Percentiles rank a stretch among this genome's conserved stretches.
Conservation (phyloP, 1,140 invertebrate species). For the Metopolophium dirhodum region DNA sequence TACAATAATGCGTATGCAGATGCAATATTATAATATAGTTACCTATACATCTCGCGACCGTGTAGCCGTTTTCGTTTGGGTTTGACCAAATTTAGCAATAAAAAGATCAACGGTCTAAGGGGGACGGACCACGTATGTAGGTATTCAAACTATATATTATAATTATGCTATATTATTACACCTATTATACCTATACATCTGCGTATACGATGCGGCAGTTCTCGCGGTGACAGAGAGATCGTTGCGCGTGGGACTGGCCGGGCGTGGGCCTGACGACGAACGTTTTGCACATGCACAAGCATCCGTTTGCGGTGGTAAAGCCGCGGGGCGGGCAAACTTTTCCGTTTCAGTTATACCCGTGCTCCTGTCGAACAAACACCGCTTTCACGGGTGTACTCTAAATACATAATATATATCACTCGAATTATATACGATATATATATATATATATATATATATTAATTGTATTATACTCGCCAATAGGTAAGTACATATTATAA, state of each 20-base stretch:
- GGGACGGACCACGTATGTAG: not conserved
- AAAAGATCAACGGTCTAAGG: not conserved
- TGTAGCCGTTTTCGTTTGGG: not conserved
- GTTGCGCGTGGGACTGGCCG: constrained; percentile 38
- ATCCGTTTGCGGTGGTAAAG: not conserved
- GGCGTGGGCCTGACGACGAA: constrained; percentile 39
- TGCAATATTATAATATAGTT: not conserved
- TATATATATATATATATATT: too few species aligned
- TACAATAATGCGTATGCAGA: not conserved
- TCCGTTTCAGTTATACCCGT: constrained; percentile 40
- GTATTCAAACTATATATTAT: not conserved
- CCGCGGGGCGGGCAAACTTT: not conserved
- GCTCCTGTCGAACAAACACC: constrained; percentile 24
- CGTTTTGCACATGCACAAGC: constrained; percentile 27
- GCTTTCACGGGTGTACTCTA: not conserved
- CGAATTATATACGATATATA: not conserved
- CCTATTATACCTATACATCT: not conserved
- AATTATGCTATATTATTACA: too few species aligned
- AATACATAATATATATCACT: not conserved
- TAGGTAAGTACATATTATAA: constrained; percentile 6
- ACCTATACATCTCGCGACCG: not conserved
- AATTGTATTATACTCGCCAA: not conserved
- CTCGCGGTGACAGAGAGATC: constrained; percentile 6
- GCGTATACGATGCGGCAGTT: not conserved
- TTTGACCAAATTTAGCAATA: constrained; percentile 39